Base-by-base conservation (phyloP, 2,888 invertebrate species). In the Pristionchus fissidentatus region DNA sequence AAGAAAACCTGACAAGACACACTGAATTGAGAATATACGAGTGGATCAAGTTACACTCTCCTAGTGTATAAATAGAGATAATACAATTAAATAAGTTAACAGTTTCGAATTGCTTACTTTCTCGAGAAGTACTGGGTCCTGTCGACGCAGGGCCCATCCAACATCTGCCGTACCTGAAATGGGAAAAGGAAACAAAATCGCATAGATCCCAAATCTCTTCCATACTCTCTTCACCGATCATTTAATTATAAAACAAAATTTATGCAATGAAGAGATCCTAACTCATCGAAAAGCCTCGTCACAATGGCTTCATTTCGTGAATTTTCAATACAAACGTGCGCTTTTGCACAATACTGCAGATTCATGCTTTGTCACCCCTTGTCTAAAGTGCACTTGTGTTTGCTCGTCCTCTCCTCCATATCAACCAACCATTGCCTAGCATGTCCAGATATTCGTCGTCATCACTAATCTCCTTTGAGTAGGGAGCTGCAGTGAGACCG, bases 381-480 rank as follows among this genome's bases (percentile, higher is more conserved):
- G n/a, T n/a, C n/a, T n/a, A n/a, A n/a, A n/a, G n/a, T n/a, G n/a
- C n/a, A n/a, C n/a, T n/a, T n/a, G n/a, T n/a, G n/a, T n/a, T n/a
- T n/a, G n/a, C n/a, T n/a, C n/a, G n/a, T n/a, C n/a, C n/a, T n/a
- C n/a, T n/a, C n/a, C n/a, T 8, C 19, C 10, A 13, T 49, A 49
- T 29, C 10, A 19, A 66, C 3, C 38, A 0, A 77, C 77, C 77
- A 32, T 77, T 77, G 49, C 32, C 77, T 3, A 77, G 49, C 22
- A 77, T 29, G 8, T 77, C 49, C 35, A 49, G 8, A 35, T 35
- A 77, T 49, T 77, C 77, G 29, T n/a, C 77, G n/a, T 77, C 49
- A 77, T 57, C 57, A 13, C 35, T 26, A 26, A 79, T 79, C 4
- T 26, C 13, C 57, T 22, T 15, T 35, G n/a, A 0, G n/a, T 46